Conservation (phyloP, 2,113 vertebrate genomes). For the Macaca nemestrina region DNA sequence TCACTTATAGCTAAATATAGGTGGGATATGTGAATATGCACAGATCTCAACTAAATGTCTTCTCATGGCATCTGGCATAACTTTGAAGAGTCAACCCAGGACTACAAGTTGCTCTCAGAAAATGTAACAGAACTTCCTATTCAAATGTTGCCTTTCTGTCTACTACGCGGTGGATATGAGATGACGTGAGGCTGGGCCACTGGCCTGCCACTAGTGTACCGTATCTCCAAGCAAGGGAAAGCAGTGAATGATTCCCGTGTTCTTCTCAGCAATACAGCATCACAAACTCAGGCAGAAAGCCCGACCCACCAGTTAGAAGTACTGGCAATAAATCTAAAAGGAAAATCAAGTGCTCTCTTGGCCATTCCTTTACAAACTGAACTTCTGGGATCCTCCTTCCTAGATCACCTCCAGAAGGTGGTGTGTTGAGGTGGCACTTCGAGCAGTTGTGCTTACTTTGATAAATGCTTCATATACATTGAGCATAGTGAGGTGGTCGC, state of each 20-base stretch:
- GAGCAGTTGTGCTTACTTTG: conserved; percentile 87
- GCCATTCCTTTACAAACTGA: not conserved
- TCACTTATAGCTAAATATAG: not conserved
- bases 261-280: not conserved
- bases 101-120: not conserved
- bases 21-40: not conserved
- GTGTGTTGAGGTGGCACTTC: fast-evolving
- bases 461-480: conserved; percentile 98
- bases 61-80: not conserved
- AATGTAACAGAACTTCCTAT: not conserved
- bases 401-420: fast-evolving
- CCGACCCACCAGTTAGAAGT: not conserved
- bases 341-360: not conserved
- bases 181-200: fast-evolving
- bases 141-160: not conserved
- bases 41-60: not conserved
- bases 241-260: not conserved
- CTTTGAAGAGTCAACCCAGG: not conserved
- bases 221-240: not conserved
- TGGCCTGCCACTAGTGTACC: fast-evolving
- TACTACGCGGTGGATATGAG: not conserved
- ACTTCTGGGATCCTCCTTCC: not conserved
- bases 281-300: not conserved
- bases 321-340: not conserved
- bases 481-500: conserved; percentile 98